Base-by-base conservation (phyloP, 2,113 vertebrate genomes). In the Indri indri region DNA sequence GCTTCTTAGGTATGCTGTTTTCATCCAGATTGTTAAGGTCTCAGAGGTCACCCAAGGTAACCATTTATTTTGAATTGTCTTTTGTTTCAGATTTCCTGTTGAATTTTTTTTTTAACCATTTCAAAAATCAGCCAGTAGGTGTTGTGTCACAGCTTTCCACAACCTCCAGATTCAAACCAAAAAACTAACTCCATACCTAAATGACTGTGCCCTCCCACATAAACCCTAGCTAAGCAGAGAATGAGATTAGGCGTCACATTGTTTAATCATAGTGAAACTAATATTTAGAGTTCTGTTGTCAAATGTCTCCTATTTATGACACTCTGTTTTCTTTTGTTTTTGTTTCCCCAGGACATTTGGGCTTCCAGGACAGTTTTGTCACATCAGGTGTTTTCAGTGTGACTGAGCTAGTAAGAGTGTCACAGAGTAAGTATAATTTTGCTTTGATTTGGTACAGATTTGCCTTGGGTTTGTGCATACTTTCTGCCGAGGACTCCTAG, bases 291-390 rank as follows among this genome's bases (percentile, higher is more conserved):
- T 98, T 93, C 92, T 97, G 76, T 98, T 96, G 96, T 98, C 96
- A 97, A 86, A 92, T 96, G 30, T 57, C 89, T 89, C 90, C 94
- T 98, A 89, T 81, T 95, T 81, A 98, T 98, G 96, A 93, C 91
- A 18, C 91, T 98, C 96, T 83, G 98, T 94, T 98, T 96, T 98
- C 97, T 98, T 98, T 74, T 99, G 93, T 98, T 98, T 99, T 98
- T 97, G 95, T 97, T 91, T 97, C 95, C 94, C 23, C 98, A 99
- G 99, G 99, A 99, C 99, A 99, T 98, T 99, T 99, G 99, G 99
- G 99, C 98, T 99, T 99, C 98, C 99, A 99, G 99, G 99, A 99
- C 99, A 99, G 99, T 98, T 99, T 99, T 95, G 99, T 99, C 98
- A 99, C 99, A 96, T 99, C 99, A 92, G 99, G 99, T 97, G 99